Percentiles rank a stretch among this genome's conserved stretches.
Evolutionary conservation across 2,888 invertebrate species (phyloP).

Genomic region (Dasysyrphus albostriatus): DNA sequence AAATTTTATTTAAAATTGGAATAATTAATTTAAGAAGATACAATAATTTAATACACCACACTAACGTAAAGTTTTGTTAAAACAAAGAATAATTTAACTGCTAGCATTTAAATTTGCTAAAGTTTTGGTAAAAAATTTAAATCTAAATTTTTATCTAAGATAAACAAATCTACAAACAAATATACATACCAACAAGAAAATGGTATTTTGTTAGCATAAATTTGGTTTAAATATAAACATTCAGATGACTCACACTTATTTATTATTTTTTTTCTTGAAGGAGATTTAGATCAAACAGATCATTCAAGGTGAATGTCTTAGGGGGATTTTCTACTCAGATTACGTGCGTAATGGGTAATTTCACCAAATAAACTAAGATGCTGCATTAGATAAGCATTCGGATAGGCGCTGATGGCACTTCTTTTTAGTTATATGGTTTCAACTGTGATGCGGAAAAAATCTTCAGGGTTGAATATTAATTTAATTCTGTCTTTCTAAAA

Average conservation of each 20-base stretch:
- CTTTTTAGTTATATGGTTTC: background rate
- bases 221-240: background rate
- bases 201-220: background rate
- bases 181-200: background rate
- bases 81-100: background rate
- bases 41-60: background rate
- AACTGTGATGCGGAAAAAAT: no score
- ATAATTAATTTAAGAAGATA: background rate
- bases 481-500: no score
- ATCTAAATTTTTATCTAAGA: background rate
- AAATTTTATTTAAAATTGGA: background rate
- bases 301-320: background rate
- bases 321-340: slow-evolving; percentile 9
- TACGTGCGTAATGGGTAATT: slow-evolving; percentile 1
- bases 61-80: background rate
- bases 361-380: background rate
- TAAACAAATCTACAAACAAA: background rate
- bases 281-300: slow-evolving; percentile 6
- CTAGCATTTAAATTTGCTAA: background rate
- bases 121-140: background rate
- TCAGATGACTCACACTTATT: background rate
- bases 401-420: background rate
- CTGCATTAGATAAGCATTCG: background rate
- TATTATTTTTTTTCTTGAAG: background rate
- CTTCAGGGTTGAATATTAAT: no score